A percentile compares a stretch with the other conserved stretches of the same genome.
Evolutionary conservation across 2,113 vertebrate genomes (phyloP).

Genomic region (Epinephelus lanceolatus): DNA sequence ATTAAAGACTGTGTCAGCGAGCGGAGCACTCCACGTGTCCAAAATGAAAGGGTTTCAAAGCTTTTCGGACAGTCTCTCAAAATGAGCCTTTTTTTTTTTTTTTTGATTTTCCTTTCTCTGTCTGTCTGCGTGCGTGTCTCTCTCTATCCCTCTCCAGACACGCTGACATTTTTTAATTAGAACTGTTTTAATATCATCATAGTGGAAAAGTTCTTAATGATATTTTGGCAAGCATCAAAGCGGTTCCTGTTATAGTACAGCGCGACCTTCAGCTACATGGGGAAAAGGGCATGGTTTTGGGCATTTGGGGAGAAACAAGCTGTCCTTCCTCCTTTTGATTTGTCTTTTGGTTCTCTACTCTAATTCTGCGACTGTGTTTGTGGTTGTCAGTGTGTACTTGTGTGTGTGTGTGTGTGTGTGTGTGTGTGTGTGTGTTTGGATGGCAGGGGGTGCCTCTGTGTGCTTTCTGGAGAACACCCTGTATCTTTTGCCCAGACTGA

Average conservation of each 20-base stretch:
- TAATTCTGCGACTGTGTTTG: constrained; percentile 54
- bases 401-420: constrained; percentile 35
- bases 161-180: constrained; percentile 78
- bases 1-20: constrained; percentile 73
- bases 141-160: constrained; percentile 61
- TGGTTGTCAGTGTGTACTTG: constrained; percentile 33
- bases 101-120: not conserved
- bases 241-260: constrained; percentile 49
- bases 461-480: constrained; percentile 73
- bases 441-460: constrained; percentile 67
- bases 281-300: constrained; percentile 65
- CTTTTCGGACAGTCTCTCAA: constrained; percentile 61
- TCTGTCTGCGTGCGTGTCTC: constrained; percentile 24
- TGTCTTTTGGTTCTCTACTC: constrained; percentile 57
- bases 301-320: constrained; percentile 76
- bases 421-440: constrained; percentile 40
- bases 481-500: constrained; percentile 73
- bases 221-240: constrained; percentile 76
- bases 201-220: constrained; percentile 76
- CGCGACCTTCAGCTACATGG: constrained; percentile 75
- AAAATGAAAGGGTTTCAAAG: constrained; percentile 64
- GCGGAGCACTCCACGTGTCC: constrained; percentile 63
- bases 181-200: constrained; percentile 67
- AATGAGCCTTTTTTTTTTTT: constrained; percentile 57
- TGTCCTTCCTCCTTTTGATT: constrained; percentile 69